phyloP scores from a whole-genome alignment of 1,140 invertebrate species.

The Tetragonula clypearis region DNA sequence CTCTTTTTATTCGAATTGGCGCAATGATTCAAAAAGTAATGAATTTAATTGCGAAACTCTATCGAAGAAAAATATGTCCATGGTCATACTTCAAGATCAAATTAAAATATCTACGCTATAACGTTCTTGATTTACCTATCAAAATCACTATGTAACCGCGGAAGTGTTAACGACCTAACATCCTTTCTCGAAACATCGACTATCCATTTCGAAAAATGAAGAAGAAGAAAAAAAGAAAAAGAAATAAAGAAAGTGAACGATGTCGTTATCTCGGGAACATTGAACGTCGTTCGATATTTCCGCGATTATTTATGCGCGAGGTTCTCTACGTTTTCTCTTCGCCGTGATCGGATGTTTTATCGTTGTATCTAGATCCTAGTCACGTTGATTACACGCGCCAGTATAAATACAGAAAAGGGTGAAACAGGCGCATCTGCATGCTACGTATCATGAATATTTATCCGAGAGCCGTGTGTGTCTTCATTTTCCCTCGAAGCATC shows the following conservation, averaged over 20 bases:
- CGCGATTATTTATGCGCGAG: background rate
- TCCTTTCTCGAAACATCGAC: background rate
- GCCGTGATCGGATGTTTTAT: background rate
- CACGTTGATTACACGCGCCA: conserved; percentile 1
- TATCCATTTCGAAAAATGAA: background rate
- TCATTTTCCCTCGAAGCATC: conserved; percentile 7
- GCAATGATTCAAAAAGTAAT: background rate
- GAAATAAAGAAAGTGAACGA: no score
- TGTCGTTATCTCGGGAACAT: background rate
- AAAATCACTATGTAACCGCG: background rate
- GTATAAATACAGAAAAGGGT: conserved; percentile 25
- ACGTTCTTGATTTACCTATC: background rate
- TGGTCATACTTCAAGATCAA: no score
- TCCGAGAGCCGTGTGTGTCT: conserved; percentile 1
- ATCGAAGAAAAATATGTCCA: background rate
- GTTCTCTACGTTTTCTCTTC: background rate
- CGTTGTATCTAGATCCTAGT: background rate
- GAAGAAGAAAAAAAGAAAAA: no score
- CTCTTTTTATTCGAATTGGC: no score
- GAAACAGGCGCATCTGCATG: conserved; percentile 15
- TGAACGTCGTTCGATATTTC: background rate
- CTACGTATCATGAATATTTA: conserved; percentile 38
- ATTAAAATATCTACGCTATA: background rate
- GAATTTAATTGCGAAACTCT: no score
- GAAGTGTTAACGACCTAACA: background rate